Percentiles rank a stretch among this genome's conserved stretches.
Evolutionary conservation across 2,113 vertebrate genomes (phyloP).

Genomic region (Stigmatopora argus): DNA sequence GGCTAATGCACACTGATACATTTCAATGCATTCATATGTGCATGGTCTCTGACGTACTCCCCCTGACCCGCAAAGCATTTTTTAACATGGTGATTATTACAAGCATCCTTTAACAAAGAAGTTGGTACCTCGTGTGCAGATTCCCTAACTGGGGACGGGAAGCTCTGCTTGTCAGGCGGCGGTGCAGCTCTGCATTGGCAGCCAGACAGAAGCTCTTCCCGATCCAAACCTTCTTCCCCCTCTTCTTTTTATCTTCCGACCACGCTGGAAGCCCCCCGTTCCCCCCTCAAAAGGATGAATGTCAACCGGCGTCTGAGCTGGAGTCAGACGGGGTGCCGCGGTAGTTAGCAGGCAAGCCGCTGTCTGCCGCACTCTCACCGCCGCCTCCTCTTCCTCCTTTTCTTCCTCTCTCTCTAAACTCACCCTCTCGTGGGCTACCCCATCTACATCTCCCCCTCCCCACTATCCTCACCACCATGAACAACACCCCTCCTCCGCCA

Average conservation of each 20-base stretch:
- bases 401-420: slow-evolving; percentile 30
- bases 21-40: background rate
- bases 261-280: background rate
- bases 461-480: background rate
- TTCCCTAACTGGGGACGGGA: slow-evolving; percentile 63
- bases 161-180: slow-evolving; percentile 64
- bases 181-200: slow-evolving; percentile 58
- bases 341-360: slow-evolving; percentile 65
- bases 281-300: slow-evolving; percentile 13
- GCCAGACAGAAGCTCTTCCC: slow-evolving; percentile 53
- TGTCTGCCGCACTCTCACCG: slow-evolving; percentile 61
- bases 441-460: slow-evolving; percentile 3
- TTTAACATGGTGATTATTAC: background rate
- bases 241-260: background rate
- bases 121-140: slow-evolving; percentile 57
- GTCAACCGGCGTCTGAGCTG: slow-evolving; percentile 61
- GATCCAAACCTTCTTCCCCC: background rate
- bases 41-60: background rate
- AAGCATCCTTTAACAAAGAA: slow-evolving; percentile 35
- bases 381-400: slow-evolving; percentile 51
- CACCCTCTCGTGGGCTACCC: slow-evolving; percentile 51
- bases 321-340: slow-evolving; percentile 64
- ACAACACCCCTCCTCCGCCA: slow-evolving; percentile 2
- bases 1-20: slow-evolving; percentile 12
- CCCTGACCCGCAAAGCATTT: background rate